Percentiles rank a stretch among this genome's conserved stretches.
Conservation (phyloP, 2,797 vertebrate genomes). For the Catostomus latipinnis region DNA sequence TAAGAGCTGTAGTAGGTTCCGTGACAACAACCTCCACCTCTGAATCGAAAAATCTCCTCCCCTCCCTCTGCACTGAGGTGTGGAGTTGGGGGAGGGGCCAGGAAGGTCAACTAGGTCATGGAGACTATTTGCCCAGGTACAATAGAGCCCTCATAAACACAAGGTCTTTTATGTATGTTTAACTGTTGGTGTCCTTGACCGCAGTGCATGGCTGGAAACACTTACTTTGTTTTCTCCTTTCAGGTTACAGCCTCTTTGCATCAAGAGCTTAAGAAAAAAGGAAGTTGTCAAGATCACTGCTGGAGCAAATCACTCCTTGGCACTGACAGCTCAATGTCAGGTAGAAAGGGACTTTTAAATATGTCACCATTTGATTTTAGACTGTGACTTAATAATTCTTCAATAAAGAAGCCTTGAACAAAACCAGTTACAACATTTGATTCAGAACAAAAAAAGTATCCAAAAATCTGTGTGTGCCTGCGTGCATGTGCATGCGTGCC, state of each 20-base stretch:
- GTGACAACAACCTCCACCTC: constrained; percentile 70
- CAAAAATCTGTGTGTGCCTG: no score
- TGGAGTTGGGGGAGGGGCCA: constrained; percentile 98
- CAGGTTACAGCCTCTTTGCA: constrained; percentile 94
- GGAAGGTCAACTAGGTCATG: constrained; percentile 95
- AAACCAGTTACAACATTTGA: no score
- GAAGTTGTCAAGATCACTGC: constrained; percentile 91
- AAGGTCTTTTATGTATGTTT: constrained; percentile 13
- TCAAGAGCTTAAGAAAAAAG: constrained; percentile 89
- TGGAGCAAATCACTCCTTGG: constrained; percentile 91
- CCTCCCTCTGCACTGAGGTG: constrained; percentile 91
- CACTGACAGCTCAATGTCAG: constrained; percentile 92
- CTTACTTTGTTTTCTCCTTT: neutral
- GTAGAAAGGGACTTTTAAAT: constrained; percentile 69
- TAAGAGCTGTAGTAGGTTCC: constrained; percentile 75
- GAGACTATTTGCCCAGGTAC: constrained; percentile 92
- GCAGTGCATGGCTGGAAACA: neutral
- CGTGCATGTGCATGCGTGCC: no score
- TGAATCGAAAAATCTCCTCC: constrained; percentile 70
- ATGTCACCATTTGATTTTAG: no score
- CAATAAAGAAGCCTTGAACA: neutral
- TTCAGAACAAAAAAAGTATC: no score
- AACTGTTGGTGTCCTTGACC: neutral
- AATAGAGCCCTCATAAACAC: neutral
- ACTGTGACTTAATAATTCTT: neutral